These are phyloP conservation scores for Chrysolina americana DNA, from an alignment of 2,888 invertebrate genomes.

Conservation along the genomic window DNA sequence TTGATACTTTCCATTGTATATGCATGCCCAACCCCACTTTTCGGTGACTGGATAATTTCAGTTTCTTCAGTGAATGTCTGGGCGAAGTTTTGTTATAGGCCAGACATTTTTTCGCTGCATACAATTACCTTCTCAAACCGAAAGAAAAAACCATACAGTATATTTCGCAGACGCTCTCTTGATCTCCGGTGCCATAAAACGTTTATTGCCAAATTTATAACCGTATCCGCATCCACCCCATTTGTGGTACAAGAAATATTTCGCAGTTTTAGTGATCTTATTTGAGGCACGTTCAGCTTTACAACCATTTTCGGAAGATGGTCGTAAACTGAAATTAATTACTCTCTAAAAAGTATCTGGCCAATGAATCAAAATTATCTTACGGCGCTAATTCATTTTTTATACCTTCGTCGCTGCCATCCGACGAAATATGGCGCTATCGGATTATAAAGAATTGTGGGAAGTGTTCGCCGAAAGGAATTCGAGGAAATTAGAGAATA, in stretches of 20 bases:
- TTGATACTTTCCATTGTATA: too few species aligned
- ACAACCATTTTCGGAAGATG: constrained; percentile 34
- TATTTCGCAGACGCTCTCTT: constrained; percentile 13
- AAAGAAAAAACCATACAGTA: background rate
- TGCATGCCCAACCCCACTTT: too few species aligned
- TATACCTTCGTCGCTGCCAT: constrained; percentile 36
- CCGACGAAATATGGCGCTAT: constrained; percentile 3
- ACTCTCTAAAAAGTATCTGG: constrained; percentile 36
- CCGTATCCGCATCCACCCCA: constrained; percentile 15
- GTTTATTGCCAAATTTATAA: constrained; percentile 19
- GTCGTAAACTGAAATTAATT: constrained; percentile 40
- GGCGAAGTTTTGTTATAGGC: background rate
- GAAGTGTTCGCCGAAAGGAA: background rate
- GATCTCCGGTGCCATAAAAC: constrained; percentile 22
- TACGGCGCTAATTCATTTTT: constrained; percentile 39
- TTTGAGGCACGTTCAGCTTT: constrained; percentile 31
- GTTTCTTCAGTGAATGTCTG: too few species aligned
- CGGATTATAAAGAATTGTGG: background rate
- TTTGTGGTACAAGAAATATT: constrained; percentile 16
- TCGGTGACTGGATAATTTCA: too few species aligned
- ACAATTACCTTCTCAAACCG: background rate
- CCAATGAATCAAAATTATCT: constrained; percentile 39
- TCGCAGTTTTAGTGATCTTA: constrained; percentile 22
- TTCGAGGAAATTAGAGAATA: background rate
- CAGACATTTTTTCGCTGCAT: background rate